These are phyloP conservation scores for Leucozona laternaria DNA, from an alignment of 2,888 invertebrate genomes.

Conservation along the genomic window DNA sequence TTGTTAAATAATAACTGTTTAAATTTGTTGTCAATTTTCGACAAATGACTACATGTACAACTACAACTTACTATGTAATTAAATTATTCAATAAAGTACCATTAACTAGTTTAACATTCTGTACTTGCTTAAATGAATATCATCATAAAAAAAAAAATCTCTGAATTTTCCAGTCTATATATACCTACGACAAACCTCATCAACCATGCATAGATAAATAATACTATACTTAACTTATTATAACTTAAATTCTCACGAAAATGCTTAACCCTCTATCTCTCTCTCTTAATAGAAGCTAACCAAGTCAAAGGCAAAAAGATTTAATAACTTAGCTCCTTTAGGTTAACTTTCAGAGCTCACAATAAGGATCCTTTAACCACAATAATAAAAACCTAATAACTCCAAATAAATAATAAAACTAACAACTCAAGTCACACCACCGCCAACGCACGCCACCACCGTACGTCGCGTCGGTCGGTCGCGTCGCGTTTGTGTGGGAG, in stretches of 20 bases:
- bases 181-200: not conserved
- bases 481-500: too few species aligned
- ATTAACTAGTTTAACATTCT: too few species aligned
- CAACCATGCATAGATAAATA: not conserved
- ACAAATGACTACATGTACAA: too few species aligned
- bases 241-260: slow-evolving; percentile 5
- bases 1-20: too few species aligned
- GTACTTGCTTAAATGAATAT: not conserved
- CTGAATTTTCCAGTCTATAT: slow-evolving; percentile 22
- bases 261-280: slow-evolving; percentile 15
- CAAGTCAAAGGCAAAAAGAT: slow-evolving; percentile 35
- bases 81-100: too few species aligned
- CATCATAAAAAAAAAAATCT: slow-evolving; percentile 1
- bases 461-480: too few species aligned
- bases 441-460: too few species aligned
- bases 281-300: slow-evolving; percentile 13
- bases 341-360: not conserved
- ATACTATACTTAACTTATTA: too few species aligned
- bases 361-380: slow-evolving; percentile 25
- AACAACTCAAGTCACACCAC: slow-evolving; percentile 36
- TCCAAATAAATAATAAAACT: slow-evolving; percentile 50
- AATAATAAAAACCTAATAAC: slow-evolving; percentile 48
- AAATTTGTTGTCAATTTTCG: too few species aligned
- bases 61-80: too few species aligned
- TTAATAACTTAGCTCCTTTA: slow-evolving; percentile 30